Evolutionary conservation across 2,797 vertebrate species (phyloP), one percentile per base, ranked within the genome.

Genomic region (Platyrinchus mystaceus): DNA sequence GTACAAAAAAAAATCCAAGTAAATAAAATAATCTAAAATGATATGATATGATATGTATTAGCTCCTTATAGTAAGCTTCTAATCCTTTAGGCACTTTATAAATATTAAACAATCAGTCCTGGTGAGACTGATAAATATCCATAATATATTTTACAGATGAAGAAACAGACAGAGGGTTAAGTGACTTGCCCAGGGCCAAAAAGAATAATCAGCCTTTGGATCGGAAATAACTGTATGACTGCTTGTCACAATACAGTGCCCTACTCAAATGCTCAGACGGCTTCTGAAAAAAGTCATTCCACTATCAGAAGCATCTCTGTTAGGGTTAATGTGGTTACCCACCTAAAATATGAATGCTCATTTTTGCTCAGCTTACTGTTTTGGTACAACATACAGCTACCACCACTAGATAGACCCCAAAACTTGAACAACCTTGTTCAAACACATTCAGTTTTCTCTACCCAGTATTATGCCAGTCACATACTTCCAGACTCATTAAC

Each of bases 61-160:
- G 84, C 69, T 91, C 81, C 88, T 93, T 93, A 87, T 90, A 96
- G 89, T 87, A 92, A 94, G 94, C 90, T 88, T 84, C 92, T 94
- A 95, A 91, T 97, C 92, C 94, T 96, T 94, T 94, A 95, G 94
- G 96, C 93, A 93, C 85, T 95, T 95, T 92, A 97, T 95, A 96
- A 97, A 97, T 93, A 96, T 96, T 96, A 94, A 97, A 96, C 93
- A 94, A 96, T 96, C 94, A 94, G 95, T 96, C 93, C 95, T 96
- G 93, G 96, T 94, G 95, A 95, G 95, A 93, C 90, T 96, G 95
- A 96, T 96, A 96, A 96, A 96, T 95, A 96, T 95, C 94, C 94
- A 91, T 95, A 95, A 93, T 92, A 96, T 84, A 93, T 80, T 94
- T 96, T 92, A 93, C 83, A 95, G 59, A 89, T 55, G 89, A 95